Conservation (phyloP, 2,797 vertebrate species). For the Argya squamiceps region DNA sequence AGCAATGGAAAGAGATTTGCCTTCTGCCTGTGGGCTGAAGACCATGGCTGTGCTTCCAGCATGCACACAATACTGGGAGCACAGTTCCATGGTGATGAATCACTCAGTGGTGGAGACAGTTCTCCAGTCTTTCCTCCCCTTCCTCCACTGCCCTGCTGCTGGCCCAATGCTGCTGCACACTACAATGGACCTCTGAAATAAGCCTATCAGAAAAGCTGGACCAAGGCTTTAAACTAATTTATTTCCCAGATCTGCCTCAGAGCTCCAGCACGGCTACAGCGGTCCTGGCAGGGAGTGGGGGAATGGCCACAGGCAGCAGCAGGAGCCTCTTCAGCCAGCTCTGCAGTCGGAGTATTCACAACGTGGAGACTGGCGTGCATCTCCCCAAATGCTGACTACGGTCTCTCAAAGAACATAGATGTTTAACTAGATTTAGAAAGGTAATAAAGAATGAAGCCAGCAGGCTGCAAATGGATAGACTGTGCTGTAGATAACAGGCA, state of each 20-base stretch:
- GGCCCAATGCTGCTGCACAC: not conserved
- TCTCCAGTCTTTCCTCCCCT: not conserved
- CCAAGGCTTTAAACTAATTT: not conserved
- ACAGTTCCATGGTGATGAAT: not conserved
- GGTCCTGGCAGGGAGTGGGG: not conserved
- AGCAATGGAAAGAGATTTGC: not conserved
- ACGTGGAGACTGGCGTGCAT: accelerated
- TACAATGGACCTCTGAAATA: not conserved
- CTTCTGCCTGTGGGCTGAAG: not conserved
- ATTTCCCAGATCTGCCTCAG: not conserved
- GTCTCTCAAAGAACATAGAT: not conserved
- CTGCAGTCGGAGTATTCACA: accelerated
- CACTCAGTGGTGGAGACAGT: not conserved
- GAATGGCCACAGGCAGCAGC: accelerated
- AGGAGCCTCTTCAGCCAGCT: not conserved
- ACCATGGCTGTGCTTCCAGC: not conserved
- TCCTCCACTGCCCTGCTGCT: not conserved
- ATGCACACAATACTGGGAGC: not conserved
- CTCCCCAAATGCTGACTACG: not conserved
- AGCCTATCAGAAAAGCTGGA: not conserved
- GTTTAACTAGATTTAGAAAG: constrained; percentile 38
- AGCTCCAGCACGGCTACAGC: not conserved
- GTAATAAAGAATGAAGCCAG: constrained; percentile 27
- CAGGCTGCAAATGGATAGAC: not conserved
- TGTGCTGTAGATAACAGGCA: constrained; percentile 6